A percentile compares a stretch with the other conserved stretches of the same genome.
Conservation (phyloP, 2,113 vertebrate species). For the Colistium nudipinnis region DNA sequence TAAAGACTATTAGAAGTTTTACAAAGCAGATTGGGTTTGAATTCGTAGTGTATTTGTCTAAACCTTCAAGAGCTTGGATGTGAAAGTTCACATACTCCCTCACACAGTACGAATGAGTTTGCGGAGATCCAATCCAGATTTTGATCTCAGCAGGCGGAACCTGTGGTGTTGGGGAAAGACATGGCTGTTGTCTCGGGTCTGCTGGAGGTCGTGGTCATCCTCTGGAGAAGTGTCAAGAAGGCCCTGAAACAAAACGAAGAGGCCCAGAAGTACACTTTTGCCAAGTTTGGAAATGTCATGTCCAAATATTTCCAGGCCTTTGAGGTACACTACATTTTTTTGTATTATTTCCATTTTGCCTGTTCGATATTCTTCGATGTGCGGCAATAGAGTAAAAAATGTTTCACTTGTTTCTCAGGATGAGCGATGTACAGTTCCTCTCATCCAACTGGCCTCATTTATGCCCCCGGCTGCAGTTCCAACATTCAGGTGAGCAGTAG, state of each 20-base stretch:
- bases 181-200: constrained; percentile 83
- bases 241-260: constrained; percentile 86
- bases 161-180: constrained; percentile 82
- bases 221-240: constrained; percentile 92
- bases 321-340: constrained; percentile 78
- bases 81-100: neutral
- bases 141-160: constrained; percentile 75
- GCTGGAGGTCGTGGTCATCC: constrained; percentile 89
- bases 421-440: constrained; percentile 84
- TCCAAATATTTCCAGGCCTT: constrained; percentile 90
- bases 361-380: neutral
- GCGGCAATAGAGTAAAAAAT: no score
- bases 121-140: neutral
- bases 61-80: neutral
- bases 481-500: constrained; percentile 87
- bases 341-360: neutral
- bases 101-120: no score
- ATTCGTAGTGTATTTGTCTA: neutral
- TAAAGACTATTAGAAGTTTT: no score
- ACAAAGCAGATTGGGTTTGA: no score
- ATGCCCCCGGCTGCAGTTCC: constrained; percentile 87
- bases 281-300: constrained; percentile 89
- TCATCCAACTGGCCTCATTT: constrained; percentile 90
- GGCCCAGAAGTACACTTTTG: constrained; percentile 82
- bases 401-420: constrained; percentile 80